Conservation (phyloP, 2,113 vertebrate genomes). For the Aleadryas rufinucha region DNA sequence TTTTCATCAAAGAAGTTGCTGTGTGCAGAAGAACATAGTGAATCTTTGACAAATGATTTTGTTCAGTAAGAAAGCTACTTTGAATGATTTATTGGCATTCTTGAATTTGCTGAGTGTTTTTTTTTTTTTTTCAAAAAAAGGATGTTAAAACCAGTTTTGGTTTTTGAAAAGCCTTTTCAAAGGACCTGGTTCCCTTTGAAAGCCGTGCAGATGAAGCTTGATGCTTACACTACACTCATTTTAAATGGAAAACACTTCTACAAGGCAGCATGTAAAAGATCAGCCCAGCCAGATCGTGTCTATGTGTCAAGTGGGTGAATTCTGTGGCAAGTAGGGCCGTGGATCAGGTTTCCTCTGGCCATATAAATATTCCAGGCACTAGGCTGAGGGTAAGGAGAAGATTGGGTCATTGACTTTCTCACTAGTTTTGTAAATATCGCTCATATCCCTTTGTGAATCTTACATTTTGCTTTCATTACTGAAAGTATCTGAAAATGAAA, state of each 20-base stretch:
- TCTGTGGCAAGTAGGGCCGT: background rate
- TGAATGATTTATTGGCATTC: background rate
- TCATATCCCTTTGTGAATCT: background rate
- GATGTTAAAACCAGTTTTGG: background rate
- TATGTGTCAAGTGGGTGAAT: background rate
- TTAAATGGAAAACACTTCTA: background rate
- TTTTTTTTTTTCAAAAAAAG: background rate
- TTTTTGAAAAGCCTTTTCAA: background rate
- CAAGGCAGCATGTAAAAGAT: background rate
- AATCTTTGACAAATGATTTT: background rate
- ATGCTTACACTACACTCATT: background rate
- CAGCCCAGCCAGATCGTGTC: rapidly evolving
- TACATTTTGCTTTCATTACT: background rate
- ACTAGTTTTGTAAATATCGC: background rate
- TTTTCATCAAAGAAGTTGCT: background rate
- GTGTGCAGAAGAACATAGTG: background rate
- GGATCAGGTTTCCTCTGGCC: background rate
- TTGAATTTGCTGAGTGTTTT: background rate
- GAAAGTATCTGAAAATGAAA: background rate
- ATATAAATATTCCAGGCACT: background rate
- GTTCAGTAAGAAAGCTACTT: background rate
- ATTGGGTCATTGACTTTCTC: background rate
- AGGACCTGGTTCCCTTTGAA: background rate
- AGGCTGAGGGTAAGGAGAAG: background rate
- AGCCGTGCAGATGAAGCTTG: background rate